Conservation (phyloP, 1,140 invertebrate species). For the Drosophila arawakana region DNA sequence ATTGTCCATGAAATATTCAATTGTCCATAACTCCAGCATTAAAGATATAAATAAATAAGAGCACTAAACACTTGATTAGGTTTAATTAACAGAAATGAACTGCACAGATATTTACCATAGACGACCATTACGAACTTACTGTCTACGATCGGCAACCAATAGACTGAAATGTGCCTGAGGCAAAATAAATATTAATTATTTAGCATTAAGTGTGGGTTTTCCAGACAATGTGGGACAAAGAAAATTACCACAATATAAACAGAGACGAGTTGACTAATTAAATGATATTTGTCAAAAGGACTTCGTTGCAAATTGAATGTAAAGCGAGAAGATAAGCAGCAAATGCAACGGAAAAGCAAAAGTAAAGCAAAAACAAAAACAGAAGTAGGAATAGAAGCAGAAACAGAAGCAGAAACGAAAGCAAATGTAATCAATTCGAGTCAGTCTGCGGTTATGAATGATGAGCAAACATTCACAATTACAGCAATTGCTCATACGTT, state of each 20-base stretch:
- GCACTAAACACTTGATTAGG: slow-evolving; percentile 40
- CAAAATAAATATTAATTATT: slow-evolving; percentile 70
- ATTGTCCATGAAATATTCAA: no score
- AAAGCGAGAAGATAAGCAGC: slow-evolving; percentile 62
- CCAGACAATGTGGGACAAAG: slow-evolving; percentile 30
- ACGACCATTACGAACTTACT: slow-evolving; percentile 14
- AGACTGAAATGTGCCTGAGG: slow-evolving; percentile 36
- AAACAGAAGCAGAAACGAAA: no score
- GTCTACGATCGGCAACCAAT: slow-evolving; percentile 34
- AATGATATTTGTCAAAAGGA: slow-evolving; percentile 67
- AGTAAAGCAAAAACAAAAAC: slow-evolving; percentile 30
- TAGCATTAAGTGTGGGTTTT: slow-evolving; percentile 39
- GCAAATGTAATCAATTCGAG: slow-evolving; percentile 66
- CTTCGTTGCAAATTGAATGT: slow-evolving; percentile 71
- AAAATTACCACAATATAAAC: slow-evolving; percentile 49
- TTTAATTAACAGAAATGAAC: slow-evolving; percentile 24
- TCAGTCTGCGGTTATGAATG: slow-evolving; percentile 67
- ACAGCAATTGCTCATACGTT: slow-evolving; percentile 70
- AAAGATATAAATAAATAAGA: not conserved
- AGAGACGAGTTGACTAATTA: slow-evolving; percentile 66
- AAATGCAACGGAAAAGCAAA: slow-evolving; percentile 33
- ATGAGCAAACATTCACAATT: slow-evolving; percentile 79
- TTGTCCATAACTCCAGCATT: no score
- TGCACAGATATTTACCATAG: slow-evolving; percentile 23
- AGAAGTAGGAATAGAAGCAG: slow-evolving; percentile 34